These are phyloP conservation scores for Nanger granti DNA, from an alignment of 2,113 vertebrate species.

Conservation along the genomic window DNA sequence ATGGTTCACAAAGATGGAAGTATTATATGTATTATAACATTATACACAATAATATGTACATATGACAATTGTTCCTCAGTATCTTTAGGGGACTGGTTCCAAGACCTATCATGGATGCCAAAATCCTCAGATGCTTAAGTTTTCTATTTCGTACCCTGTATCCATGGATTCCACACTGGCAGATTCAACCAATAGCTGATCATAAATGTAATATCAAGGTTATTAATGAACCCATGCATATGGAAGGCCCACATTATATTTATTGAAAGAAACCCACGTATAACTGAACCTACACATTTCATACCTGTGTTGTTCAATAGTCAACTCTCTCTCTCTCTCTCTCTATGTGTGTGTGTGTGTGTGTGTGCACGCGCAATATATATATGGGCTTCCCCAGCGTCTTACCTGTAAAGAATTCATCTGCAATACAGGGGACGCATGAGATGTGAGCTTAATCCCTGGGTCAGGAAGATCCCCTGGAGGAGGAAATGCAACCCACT, in stretches of 20 bases:
- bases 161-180: background rate
- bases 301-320: background rate
- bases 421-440: background rate
- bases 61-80: no score
- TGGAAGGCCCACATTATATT: background rate
- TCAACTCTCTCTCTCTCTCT: background rate
- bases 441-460: background rate
- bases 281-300: background rate
- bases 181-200: background rate
- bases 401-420: background rate
- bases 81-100: background rate
- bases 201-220: background rate
- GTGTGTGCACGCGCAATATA: background rate
- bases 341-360: background rate
- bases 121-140: background rate
- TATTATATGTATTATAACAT: background rate
- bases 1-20: background rate
- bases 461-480: background rate
- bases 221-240: background rate
- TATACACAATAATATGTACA: background rate
- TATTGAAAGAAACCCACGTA: background rate
- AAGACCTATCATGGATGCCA: background rate
- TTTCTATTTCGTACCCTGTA: background rate
- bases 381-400: background rate
- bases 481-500: background rate